Evolutionary conservation across 2,797 vertebrate species (phyloP).

Genomic region (Neoniphon sammara): DNA sequence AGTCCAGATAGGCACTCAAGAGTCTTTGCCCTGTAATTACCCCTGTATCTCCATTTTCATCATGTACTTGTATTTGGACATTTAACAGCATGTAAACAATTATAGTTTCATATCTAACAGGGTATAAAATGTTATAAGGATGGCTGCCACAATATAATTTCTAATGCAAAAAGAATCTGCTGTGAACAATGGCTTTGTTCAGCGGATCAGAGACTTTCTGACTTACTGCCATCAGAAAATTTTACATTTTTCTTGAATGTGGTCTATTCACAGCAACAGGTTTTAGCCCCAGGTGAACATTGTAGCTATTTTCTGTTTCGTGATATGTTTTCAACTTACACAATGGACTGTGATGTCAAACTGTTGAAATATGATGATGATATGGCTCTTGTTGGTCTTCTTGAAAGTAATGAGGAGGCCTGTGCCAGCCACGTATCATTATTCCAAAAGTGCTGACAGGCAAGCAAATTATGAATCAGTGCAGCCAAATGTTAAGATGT

Average conservation of each 20-base stretch:
- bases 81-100: background rate
- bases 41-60: background rate
- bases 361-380: constrained; percentile 5
- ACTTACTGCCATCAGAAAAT: background rate
- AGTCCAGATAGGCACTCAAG: background rate
- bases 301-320: constrained; percentile 9
- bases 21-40: background rate
- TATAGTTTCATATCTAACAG: too few relatives aligned
- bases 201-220: background rate
- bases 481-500: too few relatives aligned
- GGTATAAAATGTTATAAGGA: background rate
- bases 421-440: background rate
- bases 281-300: constrained; percentile 26
- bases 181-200: background rate
- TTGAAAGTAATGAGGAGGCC: background rate
- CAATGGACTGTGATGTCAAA: background rate
- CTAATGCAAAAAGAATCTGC: background rate
- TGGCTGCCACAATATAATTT: background rate
- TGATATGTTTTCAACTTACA: constrained; percentile 5
- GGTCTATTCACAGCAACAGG: background rate
- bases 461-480: too few relatives aligned
- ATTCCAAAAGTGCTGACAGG: background rate
- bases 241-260: background rate
- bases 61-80: background rate
- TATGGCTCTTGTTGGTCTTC: constrained; percentile 11